Base-by-base conservation (phyloP, 2,888 invertebrate genomes). In the Thysanoteuthis rhombus region DNA sequence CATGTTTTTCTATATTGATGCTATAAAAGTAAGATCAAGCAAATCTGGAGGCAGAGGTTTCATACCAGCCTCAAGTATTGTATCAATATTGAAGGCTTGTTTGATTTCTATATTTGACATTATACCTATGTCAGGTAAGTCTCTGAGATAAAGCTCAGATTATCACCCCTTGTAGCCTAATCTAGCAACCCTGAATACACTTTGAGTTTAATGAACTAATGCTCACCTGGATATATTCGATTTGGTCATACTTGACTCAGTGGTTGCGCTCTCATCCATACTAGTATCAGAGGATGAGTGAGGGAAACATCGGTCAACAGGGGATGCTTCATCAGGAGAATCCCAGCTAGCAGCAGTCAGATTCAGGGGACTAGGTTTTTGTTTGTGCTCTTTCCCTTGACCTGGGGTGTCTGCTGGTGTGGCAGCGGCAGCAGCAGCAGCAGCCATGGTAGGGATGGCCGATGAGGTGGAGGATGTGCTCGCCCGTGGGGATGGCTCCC, bases 141-240 rank as follows among this genome's bases (percentile, higher is more conserved):
- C n/a, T n/a, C n/a, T n/a, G n/a, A n/a, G n/a, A n/a, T n/a, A n/a
- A n/a, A n/a, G n/a, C n/a, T n/a, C n/a, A n/a, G n/a, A n/a, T n/a
- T n/a, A n/a, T n/a, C n/a, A n/a, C n/a, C n/a, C n/a, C n/a, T n/a
- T n/a, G n/a, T n/a, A n/a, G n/a, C n/a, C n/a, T n/a, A n/a, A n/a
- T n/a, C n/a, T n/a, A n/a, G n/a, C n/a, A n/a, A n/a, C n/a, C n/a
- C n/a, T 12, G 19, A 75, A 75, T 52, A 25, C 22, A 52, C 25
- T 25, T 52, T 52, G 52, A 93, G 52, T 38, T 25, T 42, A 93
- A n/a, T 75, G 16, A 75, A 22, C 22, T 32, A 38, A 39, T 10
- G 93, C 94, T 94, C 93, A 96, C 96, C 96, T 96, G 92, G 95
- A 93, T 32, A 96, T 96, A 94, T 96, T 96, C 45, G 95, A 94